A percentile compares a stretch with the other conserved stretches of the same genome.
phyloP scores from a whole-genome alignment of 1,140 invertebrate species.

The Zaprionus camerounensis region DNA sequence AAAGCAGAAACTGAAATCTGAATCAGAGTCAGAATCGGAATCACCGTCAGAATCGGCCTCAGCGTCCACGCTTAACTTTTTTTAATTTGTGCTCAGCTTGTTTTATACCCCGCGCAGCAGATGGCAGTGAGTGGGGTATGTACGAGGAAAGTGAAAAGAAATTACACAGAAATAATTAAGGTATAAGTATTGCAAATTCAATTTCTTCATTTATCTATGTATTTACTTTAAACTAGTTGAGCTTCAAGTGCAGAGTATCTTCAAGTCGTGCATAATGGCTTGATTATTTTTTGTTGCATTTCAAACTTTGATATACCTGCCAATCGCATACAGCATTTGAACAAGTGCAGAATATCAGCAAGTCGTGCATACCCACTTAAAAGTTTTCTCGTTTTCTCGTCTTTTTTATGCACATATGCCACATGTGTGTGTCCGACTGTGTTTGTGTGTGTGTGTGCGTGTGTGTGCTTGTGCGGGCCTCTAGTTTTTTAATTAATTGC shows the following conservation, averaged over 20 bases:
- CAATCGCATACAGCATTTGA: not conserved
- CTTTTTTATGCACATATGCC: conserved; percentile 45
- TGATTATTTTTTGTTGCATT: conserved; percentile 27
- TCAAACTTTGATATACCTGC: conserved; percentile 45
- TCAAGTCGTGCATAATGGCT: not conserved
- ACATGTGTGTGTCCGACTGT: conserved; percentile 9
- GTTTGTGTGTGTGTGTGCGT: conserved; percentile 20
- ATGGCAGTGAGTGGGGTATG: not conserved
- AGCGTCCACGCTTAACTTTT: conserved; percentile 48
- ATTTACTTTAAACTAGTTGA: not conserved
- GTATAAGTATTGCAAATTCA: too few relatives aligned
- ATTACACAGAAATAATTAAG: not conserved
- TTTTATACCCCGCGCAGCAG: conserved; percentile 17
- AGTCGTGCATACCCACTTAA: not conserved
- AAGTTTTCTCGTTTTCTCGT: conserved; percentile 37
- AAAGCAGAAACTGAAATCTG: conserved; percentile 38
- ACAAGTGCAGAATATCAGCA: not conserved
- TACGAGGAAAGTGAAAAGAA: not conserved
- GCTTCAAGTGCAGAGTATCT: conserved; percentile 19
- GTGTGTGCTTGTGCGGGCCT: conserved; percentile 52
- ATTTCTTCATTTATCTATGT: too few relatives aligned
- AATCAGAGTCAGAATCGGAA: conserved; percentile 34
- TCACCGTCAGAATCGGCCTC: conserved; percentile 46
- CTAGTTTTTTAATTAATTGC: conserved; percentile 77
- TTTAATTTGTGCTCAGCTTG: conserved; percentile 6